Evolutionary conservation across 2,797 vertebrate genomes (phyloP).

Genomic region (Platalea minor): DNA sequence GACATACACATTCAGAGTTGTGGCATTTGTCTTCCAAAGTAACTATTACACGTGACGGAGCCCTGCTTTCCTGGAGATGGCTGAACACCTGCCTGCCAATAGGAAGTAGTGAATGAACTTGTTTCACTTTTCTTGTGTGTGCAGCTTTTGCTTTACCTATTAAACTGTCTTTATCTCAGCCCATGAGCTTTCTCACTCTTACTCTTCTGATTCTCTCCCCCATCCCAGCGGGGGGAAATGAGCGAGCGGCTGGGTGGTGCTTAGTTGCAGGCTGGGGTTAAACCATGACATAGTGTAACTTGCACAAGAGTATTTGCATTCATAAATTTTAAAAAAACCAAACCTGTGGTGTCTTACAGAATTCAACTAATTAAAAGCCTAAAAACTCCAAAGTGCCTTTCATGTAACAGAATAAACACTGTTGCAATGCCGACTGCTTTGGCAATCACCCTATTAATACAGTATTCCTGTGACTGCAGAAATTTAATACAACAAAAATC

Average conservation of each 20-base stretch:
- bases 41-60: accelerated
- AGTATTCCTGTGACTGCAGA: neutral
- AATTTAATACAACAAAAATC: neutral
- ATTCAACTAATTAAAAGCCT: neutral
- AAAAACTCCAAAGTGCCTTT: neutral
- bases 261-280: neutral
- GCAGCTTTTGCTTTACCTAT: neutral
- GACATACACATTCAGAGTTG: neutral
- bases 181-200: neutral
- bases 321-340: neutral
- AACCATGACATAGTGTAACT: neutral
- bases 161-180: neutral
- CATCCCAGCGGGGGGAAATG: neutral
- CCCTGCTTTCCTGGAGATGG: neutral
- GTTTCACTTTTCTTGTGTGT: neutral
- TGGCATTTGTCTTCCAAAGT: neutral
- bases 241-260: accelerated
- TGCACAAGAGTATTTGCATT: neutral
- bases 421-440: neutral
- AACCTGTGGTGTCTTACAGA: neutral
- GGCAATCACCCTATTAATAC: neutral
- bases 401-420: neutral
- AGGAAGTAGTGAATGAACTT: neutral
- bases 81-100: neutral
- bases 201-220: neutral